phyloP scores from a whole-genome alignment of 2,888 invertebrate genomes.

The Rotaria magnacalcarata region DNA sequence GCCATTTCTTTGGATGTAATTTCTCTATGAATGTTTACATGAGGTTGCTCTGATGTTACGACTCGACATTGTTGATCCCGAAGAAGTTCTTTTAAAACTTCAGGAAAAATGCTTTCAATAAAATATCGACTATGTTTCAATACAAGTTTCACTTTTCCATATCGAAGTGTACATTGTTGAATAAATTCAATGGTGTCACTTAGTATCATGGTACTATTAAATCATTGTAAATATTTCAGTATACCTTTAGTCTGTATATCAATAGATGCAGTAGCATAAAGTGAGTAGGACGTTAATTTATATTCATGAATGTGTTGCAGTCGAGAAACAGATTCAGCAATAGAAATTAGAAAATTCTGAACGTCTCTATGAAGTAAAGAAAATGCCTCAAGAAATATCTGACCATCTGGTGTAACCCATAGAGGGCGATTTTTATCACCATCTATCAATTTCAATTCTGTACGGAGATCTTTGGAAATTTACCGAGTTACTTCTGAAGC shows the following conservation, averaged over 20 bases:
- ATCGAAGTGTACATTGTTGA: conserved; percentile 86
- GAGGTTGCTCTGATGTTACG: not conserved
- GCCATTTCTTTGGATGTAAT: no score
- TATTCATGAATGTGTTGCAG: not conserved
- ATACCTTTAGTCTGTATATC: conserved; percentile 95
- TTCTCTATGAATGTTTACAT: no score
- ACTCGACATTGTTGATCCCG: not conserved
- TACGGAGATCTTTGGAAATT: conserved; percentile 67
- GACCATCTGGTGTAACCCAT: conserved; percentile 84
- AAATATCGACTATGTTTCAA: conserved; percentile 92
- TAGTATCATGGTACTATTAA: conserved; percentile 90
- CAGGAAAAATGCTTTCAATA: conserved; percentile 69
- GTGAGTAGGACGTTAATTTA: conserved; percentile 90
- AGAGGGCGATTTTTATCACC: conserved; percentile 82
- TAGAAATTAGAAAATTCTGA: not conserved
- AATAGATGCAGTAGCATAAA: conserved; percentile 97
- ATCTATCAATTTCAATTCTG: conserved; percentile 71
- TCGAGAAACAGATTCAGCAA: not conserved
- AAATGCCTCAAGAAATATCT: not conserved
- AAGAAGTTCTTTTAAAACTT: not conserved
- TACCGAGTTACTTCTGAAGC: no score
- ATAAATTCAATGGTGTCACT: conserved; percentile 93
- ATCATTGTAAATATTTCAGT: conserved; percentile 83
- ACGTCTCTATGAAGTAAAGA: not conserved
- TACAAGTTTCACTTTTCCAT: conserved; percentile 95